Base-by-base conservation (phyloP, 2,113 vertebrate genomes). In the Formicarius rufipectus region DNA sequence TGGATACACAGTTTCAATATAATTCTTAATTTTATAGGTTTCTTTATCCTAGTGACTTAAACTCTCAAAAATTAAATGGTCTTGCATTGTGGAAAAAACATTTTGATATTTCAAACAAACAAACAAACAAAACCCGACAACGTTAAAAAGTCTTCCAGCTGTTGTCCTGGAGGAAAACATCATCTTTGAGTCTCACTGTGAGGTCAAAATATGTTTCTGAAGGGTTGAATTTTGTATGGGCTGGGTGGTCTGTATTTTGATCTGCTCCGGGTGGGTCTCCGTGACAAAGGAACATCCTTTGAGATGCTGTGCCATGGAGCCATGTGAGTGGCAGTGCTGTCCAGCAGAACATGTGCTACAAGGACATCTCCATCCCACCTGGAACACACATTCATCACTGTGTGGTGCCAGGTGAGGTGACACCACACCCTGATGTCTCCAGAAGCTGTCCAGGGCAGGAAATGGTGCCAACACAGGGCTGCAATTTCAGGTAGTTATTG, bases 331-430 rank as follows among this genome's bases (percentile, higher is more conserved):
- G 8, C 23, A 12, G 44, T 15, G n/a, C 42, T 62, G 35, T 59
- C 49, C 23, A 18, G 58, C 73, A 52, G 45, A 24, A 27, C 7
- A 8, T 1, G 7, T 2, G 2, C 53, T 83, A 6, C 3, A 17
- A 35, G 58, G 22, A 31, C 20, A 23, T 6, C 67, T 35, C 71
- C 5, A 24, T 33, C 60, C 50, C 77, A 39, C 31, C 68, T 12
- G 2, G 22, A 16, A 3, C 18, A 15, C 28, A 14, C 2, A 1
- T 12, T 10, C 33, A 0, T 66, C n/a, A 3, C 31, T 28, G 10
- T 3, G 13, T 13, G 52, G 21, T 39, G 68, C 40, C 31, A 53
- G 74, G 31, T 23, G 23, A 5, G 37, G 40, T 42, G 55, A 13
- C 63, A 59, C 27, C 53, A 5, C 1, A 10, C 45, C 55, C 52